Evolutionary conservation across 2,888 invertebrate genomes (phyloP), one percentile per base, ranked within the genome.

Genomic region (Megamerina dolium): DNA sequence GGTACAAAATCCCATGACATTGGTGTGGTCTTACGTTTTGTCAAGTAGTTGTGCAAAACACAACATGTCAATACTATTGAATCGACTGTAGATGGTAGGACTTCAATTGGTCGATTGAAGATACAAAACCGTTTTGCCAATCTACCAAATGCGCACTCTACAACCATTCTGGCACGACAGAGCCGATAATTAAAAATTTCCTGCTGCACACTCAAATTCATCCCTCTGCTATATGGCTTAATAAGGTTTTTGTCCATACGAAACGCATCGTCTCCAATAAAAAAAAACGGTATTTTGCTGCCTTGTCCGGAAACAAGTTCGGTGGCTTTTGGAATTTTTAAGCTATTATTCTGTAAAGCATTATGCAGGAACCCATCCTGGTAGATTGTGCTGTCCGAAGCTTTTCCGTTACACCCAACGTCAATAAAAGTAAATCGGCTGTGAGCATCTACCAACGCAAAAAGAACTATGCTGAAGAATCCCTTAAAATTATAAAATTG

Each of bases 401-500:
- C 9, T n/a, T 20, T 30, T 9, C 13, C 38, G 20, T 39, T 31
- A 9, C 9, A 19, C 5, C 39, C 39, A 10, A 43, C 37, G 29
- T 46, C 37, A n/a, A 39, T 21, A 13, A 17, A 40, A 5, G 40
- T 2, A 23, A 46, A 43, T 14, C 39, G 5, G 10, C 39, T 21
- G 9, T 43, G 35, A 12, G 26, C 27, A 17, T 39, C 39, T 2
- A 46, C 46, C 3, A 43, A 20, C 10, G 20, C 42, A 17, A 46
- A 29, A 20, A 46, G 29, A 2, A 46, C 35, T 9, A 46, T 41
- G 30, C 45, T 42, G 12, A 29, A 41, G 29, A 19, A 47, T 5
- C 43, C 43, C 10, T 46, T 46, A 20, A 32, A 40, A 26, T 46
- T 46, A 5, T 20, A 45, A 40, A 43, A 47, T 29, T 37, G 21